phyloP scores from a whole-genome alignment of 2,113 vertebrate genomes.

The Sarotherodon lohbergeri region DNA sequence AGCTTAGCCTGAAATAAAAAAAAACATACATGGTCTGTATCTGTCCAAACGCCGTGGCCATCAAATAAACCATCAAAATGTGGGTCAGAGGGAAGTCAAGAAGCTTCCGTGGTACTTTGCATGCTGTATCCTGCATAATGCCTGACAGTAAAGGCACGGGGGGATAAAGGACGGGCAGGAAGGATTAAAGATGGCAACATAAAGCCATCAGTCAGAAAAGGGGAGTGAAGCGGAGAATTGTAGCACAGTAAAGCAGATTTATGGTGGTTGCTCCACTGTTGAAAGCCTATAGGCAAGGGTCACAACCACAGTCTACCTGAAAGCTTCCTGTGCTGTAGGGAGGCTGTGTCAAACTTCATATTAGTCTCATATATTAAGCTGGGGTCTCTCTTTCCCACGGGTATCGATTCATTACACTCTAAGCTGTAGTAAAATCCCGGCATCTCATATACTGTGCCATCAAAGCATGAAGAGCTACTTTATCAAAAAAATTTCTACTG shows the following conservation, averaged over 20 bases:
- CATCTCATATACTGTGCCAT: neutral
- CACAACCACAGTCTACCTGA: constrained; percentile 47
- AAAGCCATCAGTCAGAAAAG: constrained; percentile 44
- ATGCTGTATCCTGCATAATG: neutral
- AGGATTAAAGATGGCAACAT: constrained; percentile 11
- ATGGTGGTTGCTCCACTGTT: constrained; percentile 24
- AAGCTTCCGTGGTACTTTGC: neutral
- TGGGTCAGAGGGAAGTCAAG: constrained; percentile 21
- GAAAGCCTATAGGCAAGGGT: constrained; percentile 43
- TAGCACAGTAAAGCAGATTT: constrained; percentile 52
- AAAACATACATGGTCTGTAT: neutral
- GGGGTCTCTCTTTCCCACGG: neutral
- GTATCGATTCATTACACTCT: constrained; percentile 31
- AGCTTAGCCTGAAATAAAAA: neutral
- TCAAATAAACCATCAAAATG: neutral
- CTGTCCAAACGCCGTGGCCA: neutral
- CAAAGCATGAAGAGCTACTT: neutral
- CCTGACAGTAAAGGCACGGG: neutral
- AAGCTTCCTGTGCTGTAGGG: neutral
- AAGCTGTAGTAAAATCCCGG: neutral
- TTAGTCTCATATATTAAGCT: constrained; percentile 38
- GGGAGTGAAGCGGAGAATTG: constrained; percentile 25
- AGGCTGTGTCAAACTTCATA: constrained; percentile 25
- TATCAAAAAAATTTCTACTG: neutral
- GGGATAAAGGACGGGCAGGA: neutral